phyloP scores from a whole-genome alignment of 2,113 vertebrate genomes.

The Xiphophorus hellerii region DNA sequence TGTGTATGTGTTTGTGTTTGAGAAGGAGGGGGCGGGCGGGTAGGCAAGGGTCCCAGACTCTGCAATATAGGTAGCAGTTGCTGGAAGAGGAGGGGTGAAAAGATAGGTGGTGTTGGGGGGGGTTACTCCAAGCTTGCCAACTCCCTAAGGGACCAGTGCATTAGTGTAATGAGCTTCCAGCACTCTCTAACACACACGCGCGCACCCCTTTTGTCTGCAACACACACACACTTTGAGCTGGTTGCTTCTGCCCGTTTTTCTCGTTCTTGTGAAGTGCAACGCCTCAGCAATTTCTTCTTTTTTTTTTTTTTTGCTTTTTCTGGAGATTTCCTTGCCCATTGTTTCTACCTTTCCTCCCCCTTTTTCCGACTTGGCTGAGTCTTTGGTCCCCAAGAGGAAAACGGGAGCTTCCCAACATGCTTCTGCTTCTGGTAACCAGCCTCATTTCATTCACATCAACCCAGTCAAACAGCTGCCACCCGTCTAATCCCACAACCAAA shows the following conservation, averaged over 20 bases:
- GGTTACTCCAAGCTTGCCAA: constrained; percentile 60
- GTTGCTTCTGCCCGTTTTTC: constrained; percentile 17
- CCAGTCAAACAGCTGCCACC: neutral
- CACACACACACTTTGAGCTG: constrained; percentile 28
- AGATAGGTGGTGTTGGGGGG: constrained; percentile 8
- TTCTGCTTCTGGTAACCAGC: constrained; percentile 24
- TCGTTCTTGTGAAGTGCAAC: constrained; percentile 15
- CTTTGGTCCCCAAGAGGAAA: constrained; percentile 3
- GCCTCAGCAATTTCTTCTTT: neutral
- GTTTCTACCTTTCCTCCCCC: neutral
- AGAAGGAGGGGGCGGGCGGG: neutral
- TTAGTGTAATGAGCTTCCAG: constrained; percentile 79
- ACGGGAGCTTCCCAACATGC: constrained; percentile 12
- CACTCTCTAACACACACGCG: constrained; percentile 20
- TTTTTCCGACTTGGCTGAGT: neutral
- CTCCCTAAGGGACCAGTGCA: constrained; percentile 72
- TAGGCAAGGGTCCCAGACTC: constrained; percentile 33
- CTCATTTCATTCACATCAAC: constrained; percentile 15
- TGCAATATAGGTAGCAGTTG: constrained; percentile 42
- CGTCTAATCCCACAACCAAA: constrained; percentile 15
- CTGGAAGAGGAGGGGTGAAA: constrained; percentile 48
- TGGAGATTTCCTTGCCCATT: neutral
- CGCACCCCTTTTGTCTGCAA: neutral
- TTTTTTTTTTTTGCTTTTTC: constrained; percentile 2
- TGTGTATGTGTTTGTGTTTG: constrained; percentile 19